Evolutionary conservation across 2,113 vertebrate species (phyloP).

Genomic region (Caranx ignobilis): DNA sequence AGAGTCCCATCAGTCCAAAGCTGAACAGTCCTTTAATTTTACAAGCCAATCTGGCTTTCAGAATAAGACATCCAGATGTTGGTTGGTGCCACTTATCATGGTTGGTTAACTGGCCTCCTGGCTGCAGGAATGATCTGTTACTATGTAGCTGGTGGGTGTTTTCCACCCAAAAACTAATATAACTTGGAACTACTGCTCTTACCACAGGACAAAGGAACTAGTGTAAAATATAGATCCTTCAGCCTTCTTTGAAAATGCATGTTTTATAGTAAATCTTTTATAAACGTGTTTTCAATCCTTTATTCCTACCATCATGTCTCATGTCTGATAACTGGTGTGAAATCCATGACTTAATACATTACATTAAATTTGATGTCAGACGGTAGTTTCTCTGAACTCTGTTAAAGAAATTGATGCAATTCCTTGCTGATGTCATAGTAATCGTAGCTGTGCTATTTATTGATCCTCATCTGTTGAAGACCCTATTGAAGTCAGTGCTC

Average conservation of each 20-base stretch:
- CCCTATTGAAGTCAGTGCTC: slow-evolving; percentile 35
- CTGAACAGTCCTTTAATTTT: not conserved
- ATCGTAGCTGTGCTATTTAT: slow-evolving; percentile 53
- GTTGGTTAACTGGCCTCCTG: slow-evolving; percentile 15
- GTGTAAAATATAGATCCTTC: slow-evolving; percentile 33
- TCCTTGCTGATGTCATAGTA: slow-evolving; percentile 51
- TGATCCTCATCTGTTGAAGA: slow-evolving; percentile 43
- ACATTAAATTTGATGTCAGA: slow-evolving; percentile 23
- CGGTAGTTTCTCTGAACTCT: slow-evolving; percentile 30
- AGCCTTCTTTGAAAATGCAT: slow-evolving; percentile 66
- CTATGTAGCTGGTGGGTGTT: slow-evolving; percentile 23
- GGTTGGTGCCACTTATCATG: slow-evolving; percentile 5
- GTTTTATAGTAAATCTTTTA: slow-evolving; percentile 71
- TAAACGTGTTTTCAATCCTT: slow-evolving; percentile 55
- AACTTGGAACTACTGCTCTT: slow-evolving; percentile 32
- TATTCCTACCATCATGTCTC: slow-evolving; percentile 35
- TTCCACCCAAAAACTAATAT: slow-evolving; percentile 17
- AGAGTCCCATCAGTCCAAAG: slow-evolving; percentile 20
- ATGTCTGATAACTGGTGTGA: slow-evolving; percentile 32
- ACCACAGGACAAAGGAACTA: slow-evolving; percentile 10
- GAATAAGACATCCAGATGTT: slow-evolving; percentile 17
- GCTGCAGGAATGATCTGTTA: slow-evolving; percentile 3
- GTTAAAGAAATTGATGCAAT: slow-evolving; percentile 46
- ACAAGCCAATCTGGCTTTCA: slow-evolving; percentile 24
- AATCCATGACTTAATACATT: slow-evolving; percentile 22